A percentile compares a stretch with the other conserved stretches of the same genome.
Evolutionary conservation across 2,113 vertebrate species (phyloP).

Genomic region (Triplophysa dalaica): DNA sequence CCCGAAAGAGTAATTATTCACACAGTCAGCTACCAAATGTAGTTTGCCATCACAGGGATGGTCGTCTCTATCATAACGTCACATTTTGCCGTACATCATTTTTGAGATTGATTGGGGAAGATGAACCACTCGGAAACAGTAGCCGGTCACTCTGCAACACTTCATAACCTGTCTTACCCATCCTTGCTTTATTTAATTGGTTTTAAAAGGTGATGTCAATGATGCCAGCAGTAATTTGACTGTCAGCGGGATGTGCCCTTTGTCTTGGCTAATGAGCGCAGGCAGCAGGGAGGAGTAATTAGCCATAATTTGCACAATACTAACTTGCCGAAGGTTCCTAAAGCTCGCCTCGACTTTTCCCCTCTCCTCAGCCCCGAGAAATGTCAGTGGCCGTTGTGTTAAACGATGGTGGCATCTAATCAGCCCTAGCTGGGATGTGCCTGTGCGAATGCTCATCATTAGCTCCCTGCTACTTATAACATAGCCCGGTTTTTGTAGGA

Average conservation of each 20-base stretch:
- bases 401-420: conserved; percentile 62
- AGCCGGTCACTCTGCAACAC: neutral
- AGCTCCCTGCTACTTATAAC: conserved; percentile 29
- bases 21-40: conserved; percentile 11
- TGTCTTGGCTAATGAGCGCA: conserved; percentile 67
- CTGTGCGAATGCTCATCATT: conserved; percentile 50
- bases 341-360: conserved; percentile 57
- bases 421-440: conserved; percentile 60
- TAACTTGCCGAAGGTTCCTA: conserved; percentile 59
- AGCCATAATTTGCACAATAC: conserved; percentile 66
- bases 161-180: conserved; percentile 12
- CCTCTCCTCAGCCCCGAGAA: conserved; percentile 64
- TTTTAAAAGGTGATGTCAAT: conserved; percentile 46
- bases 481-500: conserved; percentile 36
- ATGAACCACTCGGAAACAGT: conserved; percentile 14
- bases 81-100: conserved; percentile 31
- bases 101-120: conserved; percentile 31
- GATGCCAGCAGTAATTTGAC: conserved; percentile 54
- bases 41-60: conserved; percentile 24
- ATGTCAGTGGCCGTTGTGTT: conserved; percentile 64
- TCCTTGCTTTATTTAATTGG: conserved; percentile 29
- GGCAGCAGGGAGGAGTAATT: conserved; percentile 69
- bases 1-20: conserved; percentile 38
- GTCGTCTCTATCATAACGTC: conserved; percentile 28
- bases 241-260: conserved; percentile 62